phyloP scores from a whole-genome alignment of 2,113 vertebrate species.

The Silurus glanis region DNA sequence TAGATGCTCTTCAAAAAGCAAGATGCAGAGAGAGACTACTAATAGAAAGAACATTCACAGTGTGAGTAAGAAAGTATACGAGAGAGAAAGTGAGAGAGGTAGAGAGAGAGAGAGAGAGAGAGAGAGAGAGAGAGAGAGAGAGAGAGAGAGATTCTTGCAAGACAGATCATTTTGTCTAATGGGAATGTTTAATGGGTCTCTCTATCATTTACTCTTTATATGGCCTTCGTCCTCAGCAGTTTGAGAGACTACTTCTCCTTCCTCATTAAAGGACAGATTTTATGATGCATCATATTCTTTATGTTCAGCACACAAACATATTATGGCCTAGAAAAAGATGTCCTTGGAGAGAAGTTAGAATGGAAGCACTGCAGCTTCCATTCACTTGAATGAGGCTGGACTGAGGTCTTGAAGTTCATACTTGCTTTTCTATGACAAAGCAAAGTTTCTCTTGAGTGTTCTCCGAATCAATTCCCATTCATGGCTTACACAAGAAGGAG shows the following conservation, averaged over 20 bases:
- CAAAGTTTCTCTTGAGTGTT: conserved; percentile 1
- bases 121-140: conserved; percentile 12
- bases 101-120: not conserved
- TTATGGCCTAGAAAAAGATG: conserved; percentile 85
- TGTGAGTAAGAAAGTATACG: not conserved
- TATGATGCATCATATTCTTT: conserved; percentile 92
- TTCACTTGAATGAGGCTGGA: not conserved
- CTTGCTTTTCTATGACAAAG: conserved; percentile 23
- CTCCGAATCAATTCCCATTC: conserved; percentile 19
- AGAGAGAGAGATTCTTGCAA: conserved; percentile 49
- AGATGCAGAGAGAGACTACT: conserved; percentile 36
- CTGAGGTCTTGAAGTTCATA: not conserved
- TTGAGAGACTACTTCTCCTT: conserved; percentile 64
- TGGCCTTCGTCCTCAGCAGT: conserved; percentile 71
- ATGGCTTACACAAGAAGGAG: conserved; percentile 8
- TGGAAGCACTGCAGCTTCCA: conserved; percentile 66
- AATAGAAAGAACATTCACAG: conserved; percentile 35
- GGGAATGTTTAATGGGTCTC: conserved; percentile 62
- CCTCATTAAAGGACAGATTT: conserved; percentile 92
- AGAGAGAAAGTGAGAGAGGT: not conserved
- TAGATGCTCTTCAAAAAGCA: conserved; percentile 23
- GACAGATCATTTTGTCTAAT: conserved; percentile 58
- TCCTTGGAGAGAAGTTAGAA: conserved; percentile 89
- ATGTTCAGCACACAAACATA: conserved; percentile 90
- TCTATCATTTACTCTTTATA: conserved; percentile 62